These are phyloP conservation scores for Barbus barbus DNA, from an alignment of 2,113 vertebrate species.

Conservation along the genomic window DNA sequence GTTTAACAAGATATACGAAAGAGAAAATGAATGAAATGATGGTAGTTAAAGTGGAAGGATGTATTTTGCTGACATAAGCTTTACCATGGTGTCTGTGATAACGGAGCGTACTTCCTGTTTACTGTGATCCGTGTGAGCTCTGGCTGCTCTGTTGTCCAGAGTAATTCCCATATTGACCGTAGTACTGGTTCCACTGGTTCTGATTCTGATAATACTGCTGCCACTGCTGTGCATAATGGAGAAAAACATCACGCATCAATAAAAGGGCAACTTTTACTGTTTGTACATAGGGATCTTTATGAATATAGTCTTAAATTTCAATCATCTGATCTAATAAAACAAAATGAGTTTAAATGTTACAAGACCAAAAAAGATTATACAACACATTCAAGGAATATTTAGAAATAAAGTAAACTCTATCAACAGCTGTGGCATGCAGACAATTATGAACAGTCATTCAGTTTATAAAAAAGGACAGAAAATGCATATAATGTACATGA, in stretches of 20 bases:
- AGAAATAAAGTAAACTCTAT: background rate
- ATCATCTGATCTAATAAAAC: background rate
- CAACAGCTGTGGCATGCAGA: background rate
- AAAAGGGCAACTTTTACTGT: no score
- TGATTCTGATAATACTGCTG: conserved; percentile 93
- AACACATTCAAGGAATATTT: background rate
- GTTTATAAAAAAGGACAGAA: background rate
- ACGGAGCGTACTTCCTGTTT: background rate
- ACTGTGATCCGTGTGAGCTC: conserved; percentile 72
- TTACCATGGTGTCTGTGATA: background rate
- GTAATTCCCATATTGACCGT: conserved; percentile 81
- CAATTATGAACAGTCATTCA: background rate
- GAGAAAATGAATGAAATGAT: background rate
- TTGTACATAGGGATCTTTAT: no score
- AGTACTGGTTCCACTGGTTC: conserved; percentile 90
- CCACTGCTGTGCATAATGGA: conserved; percentile 88
- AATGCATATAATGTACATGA: background rate
- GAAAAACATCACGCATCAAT: background rate
- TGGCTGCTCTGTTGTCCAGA: conserved; percentile 66
- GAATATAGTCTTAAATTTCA: background rate
- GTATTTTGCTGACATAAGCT: no score
- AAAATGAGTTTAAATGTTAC: no score
- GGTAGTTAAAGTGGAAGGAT: background rate
- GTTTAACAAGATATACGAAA: background rate
- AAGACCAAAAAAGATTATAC: background rate